These are phyloP conservation scores for Macrochelys suwanniensis DNA, from an alignment of 2,797 vertebrate species.

Conservation along the genomic window DNA sequence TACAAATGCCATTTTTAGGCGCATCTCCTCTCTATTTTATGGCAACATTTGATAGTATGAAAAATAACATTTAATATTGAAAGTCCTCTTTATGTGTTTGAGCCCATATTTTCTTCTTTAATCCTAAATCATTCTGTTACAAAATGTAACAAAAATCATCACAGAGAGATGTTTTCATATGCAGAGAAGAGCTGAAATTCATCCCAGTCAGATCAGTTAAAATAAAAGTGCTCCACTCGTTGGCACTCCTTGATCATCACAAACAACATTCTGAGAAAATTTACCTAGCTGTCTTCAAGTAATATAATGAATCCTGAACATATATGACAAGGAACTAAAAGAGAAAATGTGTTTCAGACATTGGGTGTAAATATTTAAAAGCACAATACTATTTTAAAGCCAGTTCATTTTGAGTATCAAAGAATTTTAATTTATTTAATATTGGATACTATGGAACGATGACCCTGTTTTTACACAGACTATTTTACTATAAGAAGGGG, in stretches of 20 bases:
- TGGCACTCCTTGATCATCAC: constrained; percentile 71
- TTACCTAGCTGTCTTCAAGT: constrained; percentile 60
- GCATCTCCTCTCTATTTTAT: constrained; percentile 17
- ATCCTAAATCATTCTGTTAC: constrained; percentile 66
- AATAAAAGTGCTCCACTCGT: constrained; percentile 58
- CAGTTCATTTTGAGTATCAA: constrained; percentile 13
- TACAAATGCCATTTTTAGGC: constrained; percentile 56
- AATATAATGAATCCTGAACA: constrained; percentile 59
- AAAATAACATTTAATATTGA: constrained; percentile 14
- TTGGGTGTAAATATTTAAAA: constrained; percentile 67
- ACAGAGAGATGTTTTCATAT: constrained; percentile 46
- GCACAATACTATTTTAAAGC: constrained; percentile 53
- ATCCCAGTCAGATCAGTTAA: constrained; percentile 73
- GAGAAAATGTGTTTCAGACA: constrained; percentile 62
- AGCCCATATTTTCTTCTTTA: constrained; percentile 49
- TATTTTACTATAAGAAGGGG: constrained; percentile 47
- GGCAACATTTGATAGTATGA: background rate
- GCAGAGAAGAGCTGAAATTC: constrained; percentile 63
- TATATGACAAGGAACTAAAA: constrained; percentile 63
- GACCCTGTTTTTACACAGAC: background rate
- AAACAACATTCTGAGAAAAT: constrained; percentile 70
- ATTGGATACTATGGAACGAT: background rate
- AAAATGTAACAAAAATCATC: constrained; percentile 61
- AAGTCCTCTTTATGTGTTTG: constrained; percentile 34
- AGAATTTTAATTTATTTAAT: constrained; percentile 32